phyloP scores from a whole-genome alignment of 1,140 invertebrate species.

The Zaprionus nigranus region DNA sequence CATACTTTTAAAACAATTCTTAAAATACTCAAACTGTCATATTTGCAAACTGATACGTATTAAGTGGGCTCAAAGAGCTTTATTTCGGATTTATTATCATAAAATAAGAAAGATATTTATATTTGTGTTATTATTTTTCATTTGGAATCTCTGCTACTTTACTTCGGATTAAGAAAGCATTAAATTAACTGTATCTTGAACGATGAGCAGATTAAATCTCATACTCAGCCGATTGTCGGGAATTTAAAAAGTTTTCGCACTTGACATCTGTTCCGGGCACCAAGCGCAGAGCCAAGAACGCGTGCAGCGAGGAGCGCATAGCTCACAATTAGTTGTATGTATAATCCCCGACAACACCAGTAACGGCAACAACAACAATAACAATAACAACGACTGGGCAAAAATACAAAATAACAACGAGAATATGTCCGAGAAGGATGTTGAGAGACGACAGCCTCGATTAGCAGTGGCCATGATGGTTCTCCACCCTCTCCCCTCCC shows the following conservation, averaged over 20 bases:
- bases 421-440: slow-evolving; percentile 14
- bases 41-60: background rate
- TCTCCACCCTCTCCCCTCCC: background rate
- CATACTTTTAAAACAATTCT: no score
- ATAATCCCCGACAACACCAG: slow-evolving; percentile 53
- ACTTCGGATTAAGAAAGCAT: slow-evolving; percentile 11
- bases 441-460: slow-evolving; percentile 24
- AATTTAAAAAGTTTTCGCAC: slow-evolving; percentile 55
- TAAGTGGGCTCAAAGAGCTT: background rate
- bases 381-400: slow-evolving; percentile 30
- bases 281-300: slow-evolving; percentile 20
- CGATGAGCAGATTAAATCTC: slow-evolving; percentile 46
- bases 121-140: background rate
- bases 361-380: background rate
- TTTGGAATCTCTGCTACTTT: background rate
- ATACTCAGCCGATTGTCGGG: slow-evolving; percentile 48
- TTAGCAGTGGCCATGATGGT: slow-evolving; percentile 25
- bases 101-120: background rate
- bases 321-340: slow-evolving; percentile 59
- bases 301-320: slow-evolving; percentile 20
- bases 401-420: slow-evolving; percentile 16
- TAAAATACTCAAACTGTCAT: background rate
- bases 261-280: slow-evolving; percentile 45
- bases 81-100: no score
- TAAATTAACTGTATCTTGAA: background rate